Base-by-base conservation (phyloP, 1,140 invertebrate species). In the Drosophila arawakana region DNA sequence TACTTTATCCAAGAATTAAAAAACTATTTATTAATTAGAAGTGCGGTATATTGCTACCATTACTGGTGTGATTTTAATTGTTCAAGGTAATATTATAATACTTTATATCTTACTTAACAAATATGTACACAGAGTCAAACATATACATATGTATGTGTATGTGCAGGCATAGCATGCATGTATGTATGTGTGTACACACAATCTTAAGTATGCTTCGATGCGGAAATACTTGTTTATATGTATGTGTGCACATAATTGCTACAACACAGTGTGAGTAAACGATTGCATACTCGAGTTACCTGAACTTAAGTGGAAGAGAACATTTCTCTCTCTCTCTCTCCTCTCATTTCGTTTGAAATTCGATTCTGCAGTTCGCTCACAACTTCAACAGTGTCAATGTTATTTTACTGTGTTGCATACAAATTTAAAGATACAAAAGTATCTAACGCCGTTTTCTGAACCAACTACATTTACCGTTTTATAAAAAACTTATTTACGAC, bases 171-270 rank as follows among this genome's bases (percentile, higher is more conserved):
- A 0, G 3, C 25, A 30, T 15, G 15, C 15, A 15, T 15, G 15
- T 15, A 15, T 15, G 25, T 7, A 55, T 6, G 15, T n/a, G 18
- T 39, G 2, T 21, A 50, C 25, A 60, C 3, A 46, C 57, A 50
- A 65, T 58, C 52, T 71, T 15, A 39, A 65, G 37, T 67, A 37
- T 73, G 54, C 46, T 50, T 73, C 15, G n/a, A 41, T 60, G 54
- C 63, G 65, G 71, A 73, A 73, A 69, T 73, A 69, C 65, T 34
- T 68, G 39, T 59, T 44, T 52, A 21, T 2, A 18, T 11, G 55
- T 37, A 4, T 43, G 35, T 13, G 35, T 65, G 43, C 41, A n/a
- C 44, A 34, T 50, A 47, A 47, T 59, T 50, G 44, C 47, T 59
- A 66, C 44, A 72, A 35, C 25, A 47, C 21, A 21, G 5, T 49